phyloP scores from a whole-genome alignment of 2,888 invertebrate species.

The Latrodectus elegans region DNA sequence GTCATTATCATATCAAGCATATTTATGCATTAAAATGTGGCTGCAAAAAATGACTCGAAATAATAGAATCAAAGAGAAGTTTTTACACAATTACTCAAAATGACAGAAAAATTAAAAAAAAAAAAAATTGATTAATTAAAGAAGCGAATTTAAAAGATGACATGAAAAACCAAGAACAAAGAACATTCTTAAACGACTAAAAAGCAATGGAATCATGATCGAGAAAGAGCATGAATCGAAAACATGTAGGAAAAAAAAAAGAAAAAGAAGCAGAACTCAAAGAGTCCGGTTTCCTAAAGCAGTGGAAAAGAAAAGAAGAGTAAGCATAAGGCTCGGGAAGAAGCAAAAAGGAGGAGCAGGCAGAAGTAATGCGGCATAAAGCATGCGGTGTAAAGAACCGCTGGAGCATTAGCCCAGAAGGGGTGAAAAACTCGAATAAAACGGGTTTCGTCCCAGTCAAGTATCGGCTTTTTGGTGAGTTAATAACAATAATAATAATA shows the following conservation, averaged over 20 bases:
- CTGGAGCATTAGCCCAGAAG: slow-evolving; percentile 57
- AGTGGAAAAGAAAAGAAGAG: slow-evolving; percentile 6
- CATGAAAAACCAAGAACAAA: background rate
- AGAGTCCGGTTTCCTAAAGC: slow-evolving; percentile 26
- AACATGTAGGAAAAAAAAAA: slow-evolving; percentile 3
- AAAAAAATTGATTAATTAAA: slow-evolving; percentile 6
- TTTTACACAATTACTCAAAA: no score
- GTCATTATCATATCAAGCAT: no score
- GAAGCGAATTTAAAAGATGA: slow-evolving; percentile 1
- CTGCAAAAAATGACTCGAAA: no score
- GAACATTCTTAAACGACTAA: slow-evolving; percentile 3
- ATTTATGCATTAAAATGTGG: no score
- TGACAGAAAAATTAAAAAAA: background rate
- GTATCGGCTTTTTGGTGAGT: background rate
- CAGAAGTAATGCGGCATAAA: slow-evolving; percentile 41
- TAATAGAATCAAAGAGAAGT: no score
- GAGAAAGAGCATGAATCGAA: background rate
- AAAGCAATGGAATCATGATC: background rate
- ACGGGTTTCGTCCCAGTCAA: slow-evolving; percentile 14
- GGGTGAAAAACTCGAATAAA: slow-evolving; percentile 42
- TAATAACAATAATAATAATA: slow-evolving; percentile 20
- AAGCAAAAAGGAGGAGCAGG: background rate
- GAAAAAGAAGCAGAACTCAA: slow-evolving; percentile 2
- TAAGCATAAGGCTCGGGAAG: slow-evolving; percentile 1
- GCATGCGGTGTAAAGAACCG: slow-evolving; percentile 35